Evolutionary conservation across 1,140 invertebrate genomes (phyloP), one percentile per base, ranked within the genome.

Genomic region (Musca vetustissima): DNA sequence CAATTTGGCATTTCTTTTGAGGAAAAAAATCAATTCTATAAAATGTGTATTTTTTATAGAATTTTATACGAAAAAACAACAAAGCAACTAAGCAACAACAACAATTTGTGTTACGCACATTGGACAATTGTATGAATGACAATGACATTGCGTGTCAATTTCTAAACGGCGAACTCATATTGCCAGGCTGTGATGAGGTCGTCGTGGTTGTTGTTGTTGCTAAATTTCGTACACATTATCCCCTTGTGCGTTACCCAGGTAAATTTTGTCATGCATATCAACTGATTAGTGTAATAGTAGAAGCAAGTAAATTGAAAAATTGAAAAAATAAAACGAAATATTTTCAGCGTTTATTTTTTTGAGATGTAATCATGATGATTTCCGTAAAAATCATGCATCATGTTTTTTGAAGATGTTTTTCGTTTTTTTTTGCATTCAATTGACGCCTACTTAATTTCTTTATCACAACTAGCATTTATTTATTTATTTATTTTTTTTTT

Each of bases 71-170:
- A 43, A 43, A 43, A 43, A 43, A 43, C 36, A 11, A 43, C n/a
- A n/a, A 7, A 43, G 13, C 36, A 43, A 43, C 28, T 9, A 32
- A 32, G n/a, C 11, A 57, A 59, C 55, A 59, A 59, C 55, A 36
- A 59, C 55, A 59, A 59, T 24, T 28, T 28, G 50, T 24, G 8
- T 66, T 24, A 67, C 53, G 72, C 71, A 69, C 24, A 65, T 57
- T 50, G n/a, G 24, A 59, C 24, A 19, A 52, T 52, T 52, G 49
- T 52, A 52, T 21, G 17, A 19, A 52, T 52, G 49, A 19, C 21
- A 22, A 52, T 52, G 49, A 52, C n/a, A 19, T 21, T 52, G 49
- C 36, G 36, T 43, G 36, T 43, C 36, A 43, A 43, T 43, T 43
- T n/a, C n/a, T 43, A 43, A 43, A 43, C 7, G 36, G 36, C 36